Base-by-base conservation (phyloP, 2,888 invertebrate species). In the Teleogryllus oceanicus region DNA sequence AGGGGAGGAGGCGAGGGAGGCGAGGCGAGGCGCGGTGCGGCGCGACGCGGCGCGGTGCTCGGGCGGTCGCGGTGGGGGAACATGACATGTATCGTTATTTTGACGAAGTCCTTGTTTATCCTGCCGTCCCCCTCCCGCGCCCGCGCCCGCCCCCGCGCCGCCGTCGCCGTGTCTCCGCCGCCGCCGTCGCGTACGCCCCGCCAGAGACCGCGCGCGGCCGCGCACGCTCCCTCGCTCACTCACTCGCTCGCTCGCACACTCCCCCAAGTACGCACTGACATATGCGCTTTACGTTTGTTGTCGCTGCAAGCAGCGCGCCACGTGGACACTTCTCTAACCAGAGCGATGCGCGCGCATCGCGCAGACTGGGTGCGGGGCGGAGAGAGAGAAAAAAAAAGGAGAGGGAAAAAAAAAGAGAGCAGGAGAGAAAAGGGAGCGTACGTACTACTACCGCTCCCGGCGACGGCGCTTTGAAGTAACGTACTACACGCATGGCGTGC, bases 81-180 rank as follows among this genome's bases (percentile, higher is more conserved):
- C 62, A 62, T 62, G 62, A 62, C 62, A 62, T 62, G 62, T 62
- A 62, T 62, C 62, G 62, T 62, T 62, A 62, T 62, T 62, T 62
- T 62, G 62, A 62, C 62, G 62, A 62, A 62, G 62, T 62, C 62
- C 62, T 62, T 62, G 62, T 62, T 62, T 62, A 62, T 62, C n/a
- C 37, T 37, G 37, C 37, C 8, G 37, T 37, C 37, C 37, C 62
- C 11, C 62, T 2, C 62, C 62, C 16, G 62, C 62, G 8, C 13
- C 62, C 62, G 24, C 24, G 18, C 62, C 62, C 2, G 24, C 24
- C 24, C 21, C 37, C 37, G 37, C 37, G 16, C 62, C 62, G 13
- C 62, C 62, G 16, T 13, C 62, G 16, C 3, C 62, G 16, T 37
- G 37, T 18, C 62, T n/a, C 37, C n/a, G 16, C 62, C 62, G 62